Conservation (phyloP, 2,113 vertebrate genomes). For the Lampris incognitus region DNA sequence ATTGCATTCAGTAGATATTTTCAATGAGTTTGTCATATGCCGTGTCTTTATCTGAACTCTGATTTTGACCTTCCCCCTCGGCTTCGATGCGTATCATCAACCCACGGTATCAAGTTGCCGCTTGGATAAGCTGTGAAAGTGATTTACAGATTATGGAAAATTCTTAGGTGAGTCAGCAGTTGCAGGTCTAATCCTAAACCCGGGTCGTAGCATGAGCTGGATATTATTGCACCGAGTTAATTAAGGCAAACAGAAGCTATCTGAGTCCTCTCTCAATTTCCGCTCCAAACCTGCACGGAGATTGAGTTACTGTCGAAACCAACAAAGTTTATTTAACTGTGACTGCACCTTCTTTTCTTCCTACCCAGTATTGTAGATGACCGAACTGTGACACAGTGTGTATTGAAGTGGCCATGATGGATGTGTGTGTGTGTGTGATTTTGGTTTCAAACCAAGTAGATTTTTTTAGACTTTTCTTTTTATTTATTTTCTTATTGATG, state of each 20-base stretch:
- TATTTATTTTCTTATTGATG: constrained; percentile 1
- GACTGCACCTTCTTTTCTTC: constrained; percentile 59
- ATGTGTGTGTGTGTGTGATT: constrained; percentile 49
- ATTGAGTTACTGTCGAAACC: constrained; percentile 13
- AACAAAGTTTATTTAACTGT: constrained; percentile 20
- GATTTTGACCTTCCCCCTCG: constrained; percentile 8
- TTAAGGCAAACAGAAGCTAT: constrained; percentile 5
- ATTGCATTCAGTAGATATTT: constrained; percentile 13
- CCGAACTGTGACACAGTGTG: constrained; percentile 42
- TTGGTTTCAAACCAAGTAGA: constrained; percentile 18
- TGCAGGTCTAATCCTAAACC: background rate
- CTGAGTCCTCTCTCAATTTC: background rate
- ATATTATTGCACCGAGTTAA: constrained; percentile 36
- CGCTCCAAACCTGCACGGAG: constrained; percentile 27
- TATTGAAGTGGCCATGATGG: constrained; percentile 55
- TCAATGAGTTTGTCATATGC: constrained; percentile 1
- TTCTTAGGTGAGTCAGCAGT: background rate
- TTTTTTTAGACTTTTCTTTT: constrained; percentile 28
- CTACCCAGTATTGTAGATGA: constrained; percentile 73
- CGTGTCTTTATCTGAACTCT: constrained; percentile 12
- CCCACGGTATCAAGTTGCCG: background rate
- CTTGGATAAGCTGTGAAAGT: background rate
- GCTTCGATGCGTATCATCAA: background rate
- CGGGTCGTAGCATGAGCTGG: constrained; percentile 14
- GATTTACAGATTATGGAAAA: background rate